A percentile compares a stretch with the other conserved stretches of the same genome.
phyloP scores from a whole-genome alignment of 1,140 invertebrate genomes.

The Drosophila tropicalis region DNA sequence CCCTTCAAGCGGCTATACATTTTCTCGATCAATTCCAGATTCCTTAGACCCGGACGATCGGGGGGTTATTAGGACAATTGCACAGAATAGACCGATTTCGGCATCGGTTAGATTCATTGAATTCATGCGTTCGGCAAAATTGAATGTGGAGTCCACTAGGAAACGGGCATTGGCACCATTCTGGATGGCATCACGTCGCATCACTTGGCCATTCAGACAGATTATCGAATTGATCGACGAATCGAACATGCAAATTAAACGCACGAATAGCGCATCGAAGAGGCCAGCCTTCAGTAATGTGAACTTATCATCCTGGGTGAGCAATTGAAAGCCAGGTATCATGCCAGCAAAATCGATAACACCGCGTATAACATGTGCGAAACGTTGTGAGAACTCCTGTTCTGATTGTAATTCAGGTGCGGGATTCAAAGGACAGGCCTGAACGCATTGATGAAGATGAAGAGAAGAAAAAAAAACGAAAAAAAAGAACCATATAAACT shows the following conservation, averaged over 20 bases:
- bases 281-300: slow-evolving; percentile 97
- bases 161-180: slow-evolving; percentile 95
- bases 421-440: slow-evolving; percentile 88
- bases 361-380: slow-evolving; percentile 97
- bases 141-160: slow-evolving; percentile 98
- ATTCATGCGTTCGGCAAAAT: slow-evolving; percentile 97
- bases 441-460: not conserved
- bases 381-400: slow-evolving; percentile 96
- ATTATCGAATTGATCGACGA: slow-evolving; percentile 95
- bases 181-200: slow-evolving; percentile 94
- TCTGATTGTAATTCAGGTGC: slow-evolving; percentile 95
- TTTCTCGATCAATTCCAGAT: slow-evolving; percentile 94
- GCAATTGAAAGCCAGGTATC: slow-evolving; percentile 96
- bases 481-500: not conserved
- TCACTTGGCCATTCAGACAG: slow-evolving; percentile 95
- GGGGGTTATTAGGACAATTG: slow-evolving; percentile 96
- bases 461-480: not conserved
- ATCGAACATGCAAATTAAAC: slow-evolving; percentile 97
- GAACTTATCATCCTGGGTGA: slow-evolving; percentile 98
- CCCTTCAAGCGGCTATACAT: slow-evolving; percentile 95
- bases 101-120: slow-evolving; percentile 94
- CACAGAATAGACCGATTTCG: slow-evolving; percentile 97
- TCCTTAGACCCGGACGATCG: slow-evolving; percentile 95
- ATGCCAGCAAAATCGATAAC: slow-evolving; percentile 99
- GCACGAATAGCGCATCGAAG: slow-evolving; percentile 96